Conservation (phyloP, 2,113 vertebrate species). For the Eclectus roratus region DNA sequence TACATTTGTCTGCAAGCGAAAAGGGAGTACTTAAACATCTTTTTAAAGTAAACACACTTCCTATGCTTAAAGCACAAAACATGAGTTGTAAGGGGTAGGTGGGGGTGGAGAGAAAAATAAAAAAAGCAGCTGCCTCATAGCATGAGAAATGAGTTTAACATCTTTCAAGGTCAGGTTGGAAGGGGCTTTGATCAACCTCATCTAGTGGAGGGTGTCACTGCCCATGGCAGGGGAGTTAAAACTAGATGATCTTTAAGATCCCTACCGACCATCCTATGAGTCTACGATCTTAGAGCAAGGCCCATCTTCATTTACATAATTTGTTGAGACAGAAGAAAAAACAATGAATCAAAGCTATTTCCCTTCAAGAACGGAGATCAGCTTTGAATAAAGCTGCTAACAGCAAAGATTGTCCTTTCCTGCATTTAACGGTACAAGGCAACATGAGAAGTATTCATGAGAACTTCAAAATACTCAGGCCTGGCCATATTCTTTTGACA, state of each 20-base stretch:
- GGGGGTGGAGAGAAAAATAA: background rate
- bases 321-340: background rate
- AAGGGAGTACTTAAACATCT: background rate
- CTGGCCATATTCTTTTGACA: background rate
- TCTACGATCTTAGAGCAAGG: background rate
- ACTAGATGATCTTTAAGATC: background rate
- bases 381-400: background rate
- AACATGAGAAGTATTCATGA: background rate
- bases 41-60: background rate
- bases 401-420: background rate
- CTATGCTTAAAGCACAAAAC: background rate
- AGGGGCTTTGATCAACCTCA: background rate
- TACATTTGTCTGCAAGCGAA: slow-evolving; percentile 86
- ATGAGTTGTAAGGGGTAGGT: background rate
- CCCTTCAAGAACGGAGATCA: background rate
- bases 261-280: background rate
- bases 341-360: background rate
- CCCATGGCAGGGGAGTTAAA: background rate
- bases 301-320: background rate
- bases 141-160: background rate
- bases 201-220: background rate
- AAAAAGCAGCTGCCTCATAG: background rate
- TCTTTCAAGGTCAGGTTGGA: background rate
- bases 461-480: background rate
- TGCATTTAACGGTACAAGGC: background rate